phyloP scores from a whole-genome alignment of 2,888 invertebrate genomes.

The Tromatobia lineatoria region DNA sequence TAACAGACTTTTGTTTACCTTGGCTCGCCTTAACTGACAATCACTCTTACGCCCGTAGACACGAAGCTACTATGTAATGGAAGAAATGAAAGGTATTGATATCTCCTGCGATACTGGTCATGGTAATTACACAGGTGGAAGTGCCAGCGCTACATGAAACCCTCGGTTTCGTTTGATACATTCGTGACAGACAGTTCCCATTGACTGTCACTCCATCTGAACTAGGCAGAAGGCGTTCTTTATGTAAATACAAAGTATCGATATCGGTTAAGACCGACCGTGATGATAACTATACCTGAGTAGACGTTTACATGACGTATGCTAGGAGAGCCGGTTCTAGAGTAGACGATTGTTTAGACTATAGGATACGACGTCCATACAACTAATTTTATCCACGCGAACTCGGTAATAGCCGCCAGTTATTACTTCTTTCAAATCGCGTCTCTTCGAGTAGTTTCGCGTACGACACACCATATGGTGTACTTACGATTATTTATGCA shows the following conservation, averaged over 20 bases:
- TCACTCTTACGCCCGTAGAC: not conserved
- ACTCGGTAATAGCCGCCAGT: conserved; percentile 6
- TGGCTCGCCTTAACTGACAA: not conserved
- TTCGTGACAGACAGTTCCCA: not conserved
- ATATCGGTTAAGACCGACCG: conserved; percentile 20
- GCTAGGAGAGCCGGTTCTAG: not conserved
- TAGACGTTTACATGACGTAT: conserved; percentile 3
- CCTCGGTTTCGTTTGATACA: conserved; percentile 5
- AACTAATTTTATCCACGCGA: conserved; percentile 9
- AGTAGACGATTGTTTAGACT: not conserved
- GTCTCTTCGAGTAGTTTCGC: not conserved
- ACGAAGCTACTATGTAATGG: not conserved
- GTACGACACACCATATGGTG: not conserved
- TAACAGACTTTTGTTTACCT: conserved; percentile 12
- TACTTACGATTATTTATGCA: not conserved
- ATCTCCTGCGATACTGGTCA: not conserved
- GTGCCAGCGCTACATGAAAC: not conserved
- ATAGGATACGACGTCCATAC: not conserved
- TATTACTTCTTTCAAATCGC: conserved; percentile 8
- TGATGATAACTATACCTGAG: conserved; percentile 7
- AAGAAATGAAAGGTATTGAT: not conserved
- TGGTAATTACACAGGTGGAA: conserved; percentile 14
- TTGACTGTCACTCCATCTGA: conserved; percentile 9
- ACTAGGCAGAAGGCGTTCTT: not conserved
- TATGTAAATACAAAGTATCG: conserved; percentile 25